Base-by-base conservation (phyloP, 2,888 invertebrate species). In the Lasioglossum oenotherae region DNA sequence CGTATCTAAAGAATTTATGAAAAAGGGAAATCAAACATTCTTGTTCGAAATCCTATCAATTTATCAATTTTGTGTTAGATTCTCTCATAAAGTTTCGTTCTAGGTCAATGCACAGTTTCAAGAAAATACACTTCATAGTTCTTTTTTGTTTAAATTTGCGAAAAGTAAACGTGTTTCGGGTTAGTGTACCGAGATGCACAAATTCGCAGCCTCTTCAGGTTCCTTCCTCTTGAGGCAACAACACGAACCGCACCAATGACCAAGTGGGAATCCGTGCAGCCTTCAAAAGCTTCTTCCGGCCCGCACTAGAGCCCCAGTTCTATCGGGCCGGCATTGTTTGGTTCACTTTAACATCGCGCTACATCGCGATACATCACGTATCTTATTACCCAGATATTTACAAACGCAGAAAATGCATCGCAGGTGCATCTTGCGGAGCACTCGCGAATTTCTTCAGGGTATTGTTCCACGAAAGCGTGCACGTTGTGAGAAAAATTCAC, bases 141-240 rank as follows among this genome's bases (percentile, higher is more conserved):
- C 19, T 6, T 49, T 23, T 49, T 49, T n/a, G n/a, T 2, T 19
- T 0, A 49, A 49, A 19, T 19, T 6, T 2, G 6, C 49, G 23
- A 44, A 79, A 86, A 85, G 85, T 81, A 86, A 69, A 86, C 67
- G 67, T 76, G 74, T 46, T 53, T 57, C 72, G 19, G 31, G 38
- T 44, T 46, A 31, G 31, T 64, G 16, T 6, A 16, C 31, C 82
- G 46, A 23, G 16, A 49, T n/a, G 14, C 31, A 64, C 57, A n/a
- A 57, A 57, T 57, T 57, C 57, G n/a, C 57, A 57, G 12, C 57
- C 57, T 4, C 57, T 57, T 57, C 57, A 12, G n/a, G 57, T 12
- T 19, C 72, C 41, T 35, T 69, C 64, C 46, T 31, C 64, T 10
- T 12, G 5, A 67, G n/a, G 10, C 35, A 44, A 8, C 44, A 44